These are phyloP conservation scores for Drusus annulatus DNA, from an alignment of 1,140 invertebrate genomes.

Conservation along the genomic window DNA sequence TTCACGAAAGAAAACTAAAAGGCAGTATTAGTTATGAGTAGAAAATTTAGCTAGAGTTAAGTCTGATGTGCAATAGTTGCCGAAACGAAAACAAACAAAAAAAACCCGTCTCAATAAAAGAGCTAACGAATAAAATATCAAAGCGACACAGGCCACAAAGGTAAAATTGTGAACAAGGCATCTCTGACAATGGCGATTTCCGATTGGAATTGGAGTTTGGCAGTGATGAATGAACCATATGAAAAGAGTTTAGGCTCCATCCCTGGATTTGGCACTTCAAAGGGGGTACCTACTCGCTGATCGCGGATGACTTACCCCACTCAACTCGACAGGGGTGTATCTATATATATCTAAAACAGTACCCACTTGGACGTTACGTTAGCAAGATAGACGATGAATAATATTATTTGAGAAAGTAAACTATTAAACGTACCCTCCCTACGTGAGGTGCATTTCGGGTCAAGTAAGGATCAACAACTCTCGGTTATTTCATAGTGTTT, in stretches of 20 bases:
- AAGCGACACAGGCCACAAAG: slow-evolving; percentile 24
- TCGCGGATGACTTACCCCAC: neutral
- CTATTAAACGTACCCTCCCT: too few species aligned
- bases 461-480: too few species aligned
- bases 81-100: slow-evolving; percentile 19
- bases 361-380: neutral
- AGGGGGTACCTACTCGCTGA: neutral
- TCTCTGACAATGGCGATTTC: slow-evolving; percentile 14
- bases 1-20: neutral
- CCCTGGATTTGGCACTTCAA: slow-evolving; percentile 6
- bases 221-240: slow-evolving; percentile 6
- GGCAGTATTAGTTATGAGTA: too few species aligned
- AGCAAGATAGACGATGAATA: too few species aligned
- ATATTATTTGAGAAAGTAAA: too few species aligned
- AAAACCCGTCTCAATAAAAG: neutral
- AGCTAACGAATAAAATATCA: slow-evolving; percentile 22
- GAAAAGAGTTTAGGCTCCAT: neutral
- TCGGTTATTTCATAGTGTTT: too few species aligned
- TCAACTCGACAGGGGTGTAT: neutral
- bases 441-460: too few species aligned
- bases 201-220: neutral
- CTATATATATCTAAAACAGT: neutral
- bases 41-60: too few species aligned
- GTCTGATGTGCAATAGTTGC: slow-evolving; percentile 1
- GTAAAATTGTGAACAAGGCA: slow-evolving; percentile 15